phyloP scores from a whole-genome alignment of 1,140 invertebrate genomes.

The Drosophila navojoa region DNA sequence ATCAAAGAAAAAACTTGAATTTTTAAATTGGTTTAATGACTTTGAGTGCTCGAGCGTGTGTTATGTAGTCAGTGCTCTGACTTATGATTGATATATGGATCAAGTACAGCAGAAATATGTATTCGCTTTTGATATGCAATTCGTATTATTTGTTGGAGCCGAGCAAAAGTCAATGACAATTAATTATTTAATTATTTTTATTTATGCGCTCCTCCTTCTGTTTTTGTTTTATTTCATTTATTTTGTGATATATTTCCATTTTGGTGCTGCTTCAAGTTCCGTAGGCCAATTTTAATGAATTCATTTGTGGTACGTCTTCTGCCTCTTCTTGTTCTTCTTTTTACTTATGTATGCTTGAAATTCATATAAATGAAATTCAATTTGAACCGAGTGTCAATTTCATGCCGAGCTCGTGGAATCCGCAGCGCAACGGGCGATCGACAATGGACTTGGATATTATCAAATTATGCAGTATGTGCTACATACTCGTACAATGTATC shows the following conservation, averaged over 20 bases:
- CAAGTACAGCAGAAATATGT: slow-evolving; percentile 7
- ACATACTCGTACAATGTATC: neutral
- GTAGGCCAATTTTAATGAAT: slow-evolving; percentile 31
- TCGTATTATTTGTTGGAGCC: slow-evolving; percentile 28
- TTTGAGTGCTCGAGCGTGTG: too few relatives aligned
- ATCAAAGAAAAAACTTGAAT: too few relatives aligned
- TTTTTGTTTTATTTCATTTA: neutral
- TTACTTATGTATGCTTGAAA: slow-evolving; percentile 48
- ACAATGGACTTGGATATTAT: slow-evolving; percentile 60
- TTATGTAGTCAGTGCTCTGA: too few relatives aligned
- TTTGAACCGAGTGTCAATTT: slow-evolving; percentile 48
- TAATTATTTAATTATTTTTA: slow-evolving; percentile 82
- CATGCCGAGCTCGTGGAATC: slow-evolving; percentile 31
- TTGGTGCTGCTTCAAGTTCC: slow-evolving; percentile 38
- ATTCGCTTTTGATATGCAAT: slow-evolving; percentile 13
- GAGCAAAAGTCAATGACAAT: slow-evolving; percentile 73
- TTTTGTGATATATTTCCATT: slow-evolving; percentile 2
- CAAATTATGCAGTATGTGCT: slow-evolving; percentile 60
- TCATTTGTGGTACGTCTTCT: slow-evolving; percentile 4
- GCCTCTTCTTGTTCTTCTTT: neutral
- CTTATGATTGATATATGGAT: slow-evolving; percentile 24
- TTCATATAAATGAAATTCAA: slow-evolving; percentile 40
- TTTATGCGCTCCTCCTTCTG: slow-evolving; percentile 54
- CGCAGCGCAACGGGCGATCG: slow-evolving; percentile 31
- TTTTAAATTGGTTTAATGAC: too few relatives aligned